These are phyloP conservation scores for Pantherophis vulpinus DNA, from an alignment of 2,797 vertebrate genomes.

Conservation along the genomic window DNA sequence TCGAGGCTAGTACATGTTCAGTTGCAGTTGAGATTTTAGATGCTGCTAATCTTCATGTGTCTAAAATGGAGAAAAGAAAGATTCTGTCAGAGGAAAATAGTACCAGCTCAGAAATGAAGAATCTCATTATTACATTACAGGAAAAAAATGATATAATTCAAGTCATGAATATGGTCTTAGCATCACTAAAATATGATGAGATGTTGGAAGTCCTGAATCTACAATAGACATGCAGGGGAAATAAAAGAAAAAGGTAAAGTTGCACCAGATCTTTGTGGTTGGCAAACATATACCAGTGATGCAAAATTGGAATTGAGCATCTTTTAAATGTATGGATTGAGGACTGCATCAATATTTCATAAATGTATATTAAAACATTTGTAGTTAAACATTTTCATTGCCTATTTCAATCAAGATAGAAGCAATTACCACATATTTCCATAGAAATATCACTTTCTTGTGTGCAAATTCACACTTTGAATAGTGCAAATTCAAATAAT, in stretches of 20 bases:
- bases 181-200: not conserved
- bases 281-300: not conserved
- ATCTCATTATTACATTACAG: not conserved
- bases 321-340: not conserved
- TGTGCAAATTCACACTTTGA: not conserved
- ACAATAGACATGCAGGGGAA: not conserved
- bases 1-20: not conserved
- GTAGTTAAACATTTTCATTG: not conserved
- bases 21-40: not conserved
- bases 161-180: not conserved
- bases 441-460: not conserved
- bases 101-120: not conserved
- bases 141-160: not conserved
- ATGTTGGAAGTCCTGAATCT: not conserved
- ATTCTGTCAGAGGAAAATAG: not conserved
- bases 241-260: not conserved
- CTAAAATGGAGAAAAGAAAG: not conserved
- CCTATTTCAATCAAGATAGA: not conserved
- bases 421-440: not conserved
- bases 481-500: not conserved
- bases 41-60: not conserved
- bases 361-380: not conserved
- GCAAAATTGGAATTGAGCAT: not conserved
- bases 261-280: not conserved
- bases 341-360: not conserved